A percentile compares a stretch with the other conserved stretches of the same genome.
These are phyloP conservation scores for Pinctada fucata DNA, from an alignment of 2,888 invertebrate species.

Conservation along the genomic window DNA sequence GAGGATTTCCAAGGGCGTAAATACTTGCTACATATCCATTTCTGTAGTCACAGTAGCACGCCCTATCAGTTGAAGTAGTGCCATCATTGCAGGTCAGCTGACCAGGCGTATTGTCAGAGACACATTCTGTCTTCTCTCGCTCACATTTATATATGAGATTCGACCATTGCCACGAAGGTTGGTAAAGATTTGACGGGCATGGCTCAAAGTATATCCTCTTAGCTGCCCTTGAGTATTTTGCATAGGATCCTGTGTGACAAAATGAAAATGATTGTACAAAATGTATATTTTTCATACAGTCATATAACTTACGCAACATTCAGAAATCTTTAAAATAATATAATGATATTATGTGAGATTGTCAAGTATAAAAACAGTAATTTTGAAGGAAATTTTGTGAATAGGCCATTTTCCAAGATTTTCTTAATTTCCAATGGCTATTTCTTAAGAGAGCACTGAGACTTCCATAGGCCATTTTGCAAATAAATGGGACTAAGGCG, in stretches of 20 bases:
- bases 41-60: background rate
- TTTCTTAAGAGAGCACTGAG: too few relatives aligned
- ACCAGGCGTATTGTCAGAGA: background rate
- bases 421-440: too few relatives aligned
- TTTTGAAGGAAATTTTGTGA: too few relatives aligned
- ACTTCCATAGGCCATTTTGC: too few relatives aligned
- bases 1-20: background rate
- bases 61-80: background rate
- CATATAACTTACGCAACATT: too few relatives aligned
- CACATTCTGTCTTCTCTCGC: background rate
- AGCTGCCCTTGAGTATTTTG: background rate
- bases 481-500: too few relatives aligned
- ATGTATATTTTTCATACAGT: too few relatives aligned
- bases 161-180: background rate
- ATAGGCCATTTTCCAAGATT: too few relatives aligned
- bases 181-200: background rate
- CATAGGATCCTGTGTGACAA: background rate
- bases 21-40: background rate
- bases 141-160: background rate
- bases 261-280: too few relatives aligned
- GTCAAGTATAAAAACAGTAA: too few relatives aligned
- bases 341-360: too few relatives aligned
- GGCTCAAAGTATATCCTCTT: background rate
- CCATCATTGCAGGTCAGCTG: background rate
- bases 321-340: too few relatives aligned